Base-by-base conservation (phyloP, 2,113 vertebrate genomes). In the Podilymbus podiceps region DNA sequence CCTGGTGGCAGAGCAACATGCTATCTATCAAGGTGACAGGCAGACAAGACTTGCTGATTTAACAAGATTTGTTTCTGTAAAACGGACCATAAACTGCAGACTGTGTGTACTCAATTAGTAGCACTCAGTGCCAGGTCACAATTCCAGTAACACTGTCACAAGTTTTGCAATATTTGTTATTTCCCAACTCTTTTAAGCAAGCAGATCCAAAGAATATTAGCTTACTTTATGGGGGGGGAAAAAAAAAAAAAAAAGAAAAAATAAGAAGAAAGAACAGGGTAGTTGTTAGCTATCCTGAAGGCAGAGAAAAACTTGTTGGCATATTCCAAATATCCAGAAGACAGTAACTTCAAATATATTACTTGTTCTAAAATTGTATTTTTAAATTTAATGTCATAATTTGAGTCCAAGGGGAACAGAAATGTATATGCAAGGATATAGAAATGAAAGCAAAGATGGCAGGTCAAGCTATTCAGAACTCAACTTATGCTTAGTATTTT, bases 91-190 rank as follows among this genome's bases (percentile, higher is more conserved):
- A 5, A 77, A 31, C 50, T 89, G 75, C 79, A 86, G 53, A 60
- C 44, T 42, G 38, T 67, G 25, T 19, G 50, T 71, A 60, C 73
- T 52, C 31, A 69, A 49, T 74, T 78, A 33, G 71, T 18, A 16
- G 66, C 55, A 46, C 25, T 84, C 42, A 12, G 46, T 68, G 35
- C 42, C 49, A 82, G 2, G 3, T 85, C 77, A 75, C 79, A 78
- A 25, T 90, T 89, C 84, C 77, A 85, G 74, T 38, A 88, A 92
- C 14, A 15, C 27, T 56, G 17, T n/a, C 49, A 73, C 9, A 75
- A 22, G 58, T 96, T 89, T 79, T 93, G 95, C 91, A 95, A 96
- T 97, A 49, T 90, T 91, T 94, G 91, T 31, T 66, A 9, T 96
- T 96, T 93, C 78, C 9, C 81, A 96, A 89, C 71, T 73, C 64